phyloP scores from a whole-genome alignment of 2,888 invertebrate genomes.

The Geophilus truncorum region DNA sequence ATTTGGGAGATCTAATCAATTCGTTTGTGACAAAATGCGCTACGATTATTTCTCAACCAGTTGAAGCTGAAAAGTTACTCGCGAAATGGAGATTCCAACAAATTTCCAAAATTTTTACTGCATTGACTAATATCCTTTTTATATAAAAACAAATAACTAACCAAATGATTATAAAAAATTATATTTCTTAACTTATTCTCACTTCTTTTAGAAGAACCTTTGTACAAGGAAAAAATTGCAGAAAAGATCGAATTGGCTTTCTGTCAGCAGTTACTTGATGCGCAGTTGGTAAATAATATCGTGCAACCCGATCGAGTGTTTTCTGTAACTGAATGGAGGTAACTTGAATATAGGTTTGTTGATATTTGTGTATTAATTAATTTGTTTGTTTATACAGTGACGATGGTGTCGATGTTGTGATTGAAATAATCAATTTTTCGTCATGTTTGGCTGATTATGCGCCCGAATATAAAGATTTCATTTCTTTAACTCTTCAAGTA shows the following conservation, averaged over 20 bases:
- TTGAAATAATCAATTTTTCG: background rate
- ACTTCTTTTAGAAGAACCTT: background rate
- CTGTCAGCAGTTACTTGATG: background rate
- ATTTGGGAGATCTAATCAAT: background rate
- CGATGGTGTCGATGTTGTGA: background rate
- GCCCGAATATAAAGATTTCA: background rate
- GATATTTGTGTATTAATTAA: background rate
- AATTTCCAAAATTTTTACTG: background rate
- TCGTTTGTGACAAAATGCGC: background rate
- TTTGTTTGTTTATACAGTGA: background rate
- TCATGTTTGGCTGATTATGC: background rate
- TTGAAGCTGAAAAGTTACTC: background rate
- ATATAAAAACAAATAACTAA: background rate
- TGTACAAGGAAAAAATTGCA: background rate
- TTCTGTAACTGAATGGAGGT: background rate
- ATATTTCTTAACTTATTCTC: background rate
- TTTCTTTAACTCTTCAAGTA: background rate
- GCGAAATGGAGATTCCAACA: background rate
- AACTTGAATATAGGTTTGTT: background rate
- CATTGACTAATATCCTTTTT: conserved; percentile 26
- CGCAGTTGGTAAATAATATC: background rate
- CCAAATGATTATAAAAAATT: background rate
- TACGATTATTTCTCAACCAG: background rate
- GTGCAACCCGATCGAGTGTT: background rate
- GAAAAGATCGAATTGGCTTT: background rate